Evolutionary conservation across 23 tunicate genomes (phyloP).

Genomic region (Clavelina lepadiformis): DNA sequence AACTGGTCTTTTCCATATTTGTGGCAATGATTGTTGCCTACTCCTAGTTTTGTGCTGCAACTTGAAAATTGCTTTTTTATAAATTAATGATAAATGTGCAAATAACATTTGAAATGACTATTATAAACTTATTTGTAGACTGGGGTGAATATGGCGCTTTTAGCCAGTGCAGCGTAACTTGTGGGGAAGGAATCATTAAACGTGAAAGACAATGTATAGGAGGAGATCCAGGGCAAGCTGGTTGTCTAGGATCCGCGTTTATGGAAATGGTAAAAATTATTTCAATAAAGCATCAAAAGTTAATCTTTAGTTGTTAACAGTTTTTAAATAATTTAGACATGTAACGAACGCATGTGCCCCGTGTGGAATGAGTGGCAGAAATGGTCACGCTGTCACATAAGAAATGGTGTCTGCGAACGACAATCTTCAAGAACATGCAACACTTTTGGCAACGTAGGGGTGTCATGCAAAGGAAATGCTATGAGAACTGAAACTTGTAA

Average conservation of each 20-base stretch:
- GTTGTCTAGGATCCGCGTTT: too few relatives aligned
- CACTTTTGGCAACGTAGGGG: slow-evolving; percentile 19
- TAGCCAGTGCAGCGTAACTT: slow-evolving; percentile 5
- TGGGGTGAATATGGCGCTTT: slow-evolving; percentile 4
- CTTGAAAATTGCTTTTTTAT: too few relatives aligned
- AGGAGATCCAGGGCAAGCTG: slow-evolving; percentile 3
- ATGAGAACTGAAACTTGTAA: slow-evolving; percentile 12
- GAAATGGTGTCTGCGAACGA: slow-evolving; percentile 36
- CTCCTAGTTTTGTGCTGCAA: too few relatives aligned
- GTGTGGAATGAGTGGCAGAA: slow-evolving; percentile 19
- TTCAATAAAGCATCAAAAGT: too few relatives aligned
- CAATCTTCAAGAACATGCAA: slow-evolving; percentile 31
- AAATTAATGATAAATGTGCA: too few relatives aligned
- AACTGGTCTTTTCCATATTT: neutral
- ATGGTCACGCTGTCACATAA: slow-evolving; percentile 32
- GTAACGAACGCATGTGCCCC: slow-evolving; percentile 27
- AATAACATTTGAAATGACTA: too few relatives aligned
- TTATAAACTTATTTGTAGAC: neutral
- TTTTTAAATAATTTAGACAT: slow-evolving; percentile 5
- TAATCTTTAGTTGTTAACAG: too few relatives aligned
- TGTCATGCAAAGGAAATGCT: slow-evolving; percentile 16
- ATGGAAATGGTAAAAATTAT: too few relatives aligned
- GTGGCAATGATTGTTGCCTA: too few relatives aligned
- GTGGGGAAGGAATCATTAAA: slow-evolving; percentile 6
- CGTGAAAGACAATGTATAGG: slow-evolving; percentile 12